Evolutionary conservation across 2,888 invertebrate species (phyloP), one percentile per base, ranked within the genome.

Genomic region (Ochropleura leucogaster): DNA sequence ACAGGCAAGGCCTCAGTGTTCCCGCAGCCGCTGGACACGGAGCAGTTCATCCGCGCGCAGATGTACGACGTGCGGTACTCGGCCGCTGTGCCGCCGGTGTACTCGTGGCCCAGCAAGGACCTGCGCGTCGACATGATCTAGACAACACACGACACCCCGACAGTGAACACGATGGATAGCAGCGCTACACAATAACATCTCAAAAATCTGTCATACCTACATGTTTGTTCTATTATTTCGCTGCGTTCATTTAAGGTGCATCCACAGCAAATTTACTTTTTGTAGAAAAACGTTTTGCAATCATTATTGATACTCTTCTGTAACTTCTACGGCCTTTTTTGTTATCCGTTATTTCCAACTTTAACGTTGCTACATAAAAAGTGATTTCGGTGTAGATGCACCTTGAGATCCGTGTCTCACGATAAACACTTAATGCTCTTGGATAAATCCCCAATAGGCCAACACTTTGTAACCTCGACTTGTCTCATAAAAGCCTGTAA

Each of bases 1-100:
- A n/a, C 93, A 98, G 98, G 97, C 64, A 97, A 98, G 86, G 98
- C 98, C 62, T 97, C 98, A n/a, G 97, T 98, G 14, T 97, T 96
- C 89, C 99, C 98, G 4, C 97, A 98, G 93, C 99, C 99, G 0
- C 90, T 96, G 71, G 97, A 98, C 93, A 97, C 97, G 90, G 97
- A 97, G 88, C 97, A 96, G 80, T 99, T 98, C 92, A 97, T 99
- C 88, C 97, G 97, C 90, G 97, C 98, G 49, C 98, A 98, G 95
- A 97, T 98, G 97, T 99, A 98, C 94, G 97, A 98, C 92, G 97
- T 97, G 80, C 95, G 94, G 66, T 98, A 98, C 94, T 89, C 96
- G 79, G 92, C 97, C 68, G 97, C 98, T 49, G 88, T 98, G 88
- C 98, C 98, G 74, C 95, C 97, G 69, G 96, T 97, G 67, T 98